These are phyloP conservation scores for Stenchaetothrips biformis DNA, from an alignment of 2,888 invertebrate species.

Conservation along the genomic window DNA sequence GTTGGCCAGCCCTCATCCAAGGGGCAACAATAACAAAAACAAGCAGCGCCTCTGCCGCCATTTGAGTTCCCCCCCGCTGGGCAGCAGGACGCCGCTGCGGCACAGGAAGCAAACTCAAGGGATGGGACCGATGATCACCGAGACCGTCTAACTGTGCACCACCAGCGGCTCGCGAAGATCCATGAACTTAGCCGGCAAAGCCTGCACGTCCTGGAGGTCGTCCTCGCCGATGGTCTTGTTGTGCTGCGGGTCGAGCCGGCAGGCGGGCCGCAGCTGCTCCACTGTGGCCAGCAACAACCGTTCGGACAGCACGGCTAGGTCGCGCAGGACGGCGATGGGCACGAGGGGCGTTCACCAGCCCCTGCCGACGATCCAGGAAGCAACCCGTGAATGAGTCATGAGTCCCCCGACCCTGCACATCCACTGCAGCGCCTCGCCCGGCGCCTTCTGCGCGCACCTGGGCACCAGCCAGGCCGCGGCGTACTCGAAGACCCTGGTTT, in stretches of 20 bases:
- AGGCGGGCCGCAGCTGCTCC: constrained; percentile 4
- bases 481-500: neutral
- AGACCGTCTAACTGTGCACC: neutral
- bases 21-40: too few species aligned
- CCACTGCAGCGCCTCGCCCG: too few species aligned
- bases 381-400: too few species aligned
- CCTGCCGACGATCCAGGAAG: neutral
- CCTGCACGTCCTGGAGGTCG: neutral
- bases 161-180: neutral
- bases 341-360: neutral
- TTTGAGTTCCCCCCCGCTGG: too few species aligned
- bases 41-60: too few species aligned
- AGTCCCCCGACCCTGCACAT: too few species aligned
- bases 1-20: too few species aligned
- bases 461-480: neutral
- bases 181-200: neutral
- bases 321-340: neutral
- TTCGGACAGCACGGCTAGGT: neutral
- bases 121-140: too few species aligned
- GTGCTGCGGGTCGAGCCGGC: neutral
- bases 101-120: too few species aligned
- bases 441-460: neutral
- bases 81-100: neutral
- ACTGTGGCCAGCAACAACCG: neutral
- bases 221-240: neutral